These are phyloP conservation scores for Lithophane leautieri DNA, from an alignment of 2,888 invertebrate species.

Conservation along the genomic window DNA sequence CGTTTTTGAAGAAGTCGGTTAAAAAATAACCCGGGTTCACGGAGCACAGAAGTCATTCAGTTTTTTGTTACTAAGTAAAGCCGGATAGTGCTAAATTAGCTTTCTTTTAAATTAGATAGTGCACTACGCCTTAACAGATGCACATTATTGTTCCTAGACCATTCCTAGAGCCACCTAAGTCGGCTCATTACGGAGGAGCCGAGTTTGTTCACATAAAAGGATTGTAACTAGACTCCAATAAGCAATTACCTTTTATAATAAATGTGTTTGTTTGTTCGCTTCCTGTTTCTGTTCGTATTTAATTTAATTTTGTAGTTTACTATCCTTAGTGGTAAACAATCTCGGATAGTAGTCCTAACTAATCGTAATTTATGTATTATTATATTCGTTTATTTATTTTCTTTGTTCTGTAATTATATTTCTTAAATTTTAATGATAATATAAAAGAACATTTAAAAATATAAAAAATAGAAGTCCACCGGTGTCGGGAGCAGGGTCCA, in stretches of 20 bases:
- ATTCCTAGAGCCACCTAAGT: not conserved
- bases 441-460: too few species aligned
- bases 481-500: too few species aligned
- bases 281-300: constrained; percentile 3
- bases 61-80: too few species aligned
- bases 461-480: too few species aligned
- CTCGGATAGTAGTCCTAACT: not conserved
- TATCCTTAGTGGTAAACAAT: not conserved
- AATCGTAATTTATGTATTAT: too few species aligned
- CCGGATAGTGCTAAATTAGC: too few species aligned
- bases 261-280: constrained; percentile 35
- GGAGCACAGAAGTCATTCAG: too few species aligned
- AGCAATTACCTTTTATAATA: constrained; percentile 30
- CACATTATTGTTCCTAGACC: constrained; percentile 24
- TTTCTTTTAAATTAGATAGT: not conserved
- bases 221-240: constrained; percentile 22
- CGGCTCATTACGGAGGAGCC: constrained; percentile 36
- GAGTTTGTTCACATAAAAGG: constrained; percentile 36
- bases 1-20: too few species aligned
- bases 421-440: too few species aligned
- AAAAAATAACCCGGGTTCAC: too few species aligned
- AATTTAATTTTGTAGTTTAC: not conserved
- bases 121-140: constrained; percentile 35
- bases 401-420: too few species aligned
- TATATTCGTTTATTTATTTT: too few species aligned